Evolutionary conservation across 1,140 invertebrate genomes (phyloP).

Genomic region (Cryptotermes secundus): DNA sequence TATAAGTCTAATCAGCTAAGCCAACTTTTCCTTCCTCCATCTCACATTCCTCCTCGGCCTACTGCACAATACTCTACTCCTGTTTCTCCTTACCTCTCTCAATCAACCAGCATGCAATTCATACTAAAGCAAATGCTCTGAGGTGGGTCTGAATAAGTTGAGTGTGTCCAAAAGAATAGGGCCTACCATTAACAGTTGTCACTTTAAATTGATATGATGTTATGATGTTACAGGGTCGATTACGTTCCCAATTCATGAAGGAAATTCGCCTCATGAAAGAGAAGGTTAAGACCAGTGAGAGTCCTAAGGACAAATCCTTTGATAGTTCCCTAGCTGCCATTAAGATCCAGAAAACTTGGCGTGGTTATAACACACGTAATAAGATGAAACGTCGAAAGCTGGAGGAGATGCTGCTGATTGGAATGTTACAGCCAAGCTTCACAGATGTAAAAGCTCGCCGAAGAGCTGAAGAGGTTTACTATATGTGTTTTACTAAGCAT

Average conservation of each 20-base stretch:
- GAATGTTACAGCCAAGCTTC: conserved; percentile 51
- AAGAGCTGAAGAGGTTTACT: conserved; percentile 41
- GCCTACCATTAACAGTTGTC: no score
- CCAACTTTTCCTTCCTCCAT: no score
- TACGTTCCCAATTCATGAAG: conserved; percentile 82
- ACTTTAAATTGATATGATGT: neutral
- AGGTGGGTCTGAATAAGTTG: no score
- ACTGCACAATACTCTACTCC: no score
- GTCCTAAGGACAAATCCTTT: conserved; percentile 54
- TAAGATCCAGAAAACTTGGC: conserved; percentile 79
- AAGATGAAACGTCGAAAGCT: conserved; percentile 67
- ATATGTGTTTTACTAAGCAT: no score
- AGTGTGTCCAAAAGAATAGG: no score
- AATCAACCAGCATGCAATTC: no score
- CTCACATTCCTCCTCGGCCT: no score
- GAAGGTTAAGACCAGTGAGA: conserved; percentile 49
- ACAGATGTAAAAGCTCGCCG: conserved; percentile 44
- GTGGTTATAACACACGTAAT: conserved; percentile 71
- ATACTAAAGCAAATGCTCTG: no score
- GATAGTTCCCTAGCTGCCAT: conserved; percentile 63
- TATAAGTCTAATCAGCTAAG: no score
- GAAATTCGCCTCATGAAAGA: conserved; percentile 79
- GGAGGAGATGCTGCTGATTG: conserved; percentile 86
- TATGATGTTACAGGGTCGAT: conserved; percentile 50
- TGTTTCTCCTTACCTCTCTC: no score